Percentiles rank a stretch among this genome's conserved stretches.
These are phyloP conservation scores for Lycophotia porphyrea DNA, from an alignment of 2,888 invertebrate species.

Conservation along the genomic window DNA sequence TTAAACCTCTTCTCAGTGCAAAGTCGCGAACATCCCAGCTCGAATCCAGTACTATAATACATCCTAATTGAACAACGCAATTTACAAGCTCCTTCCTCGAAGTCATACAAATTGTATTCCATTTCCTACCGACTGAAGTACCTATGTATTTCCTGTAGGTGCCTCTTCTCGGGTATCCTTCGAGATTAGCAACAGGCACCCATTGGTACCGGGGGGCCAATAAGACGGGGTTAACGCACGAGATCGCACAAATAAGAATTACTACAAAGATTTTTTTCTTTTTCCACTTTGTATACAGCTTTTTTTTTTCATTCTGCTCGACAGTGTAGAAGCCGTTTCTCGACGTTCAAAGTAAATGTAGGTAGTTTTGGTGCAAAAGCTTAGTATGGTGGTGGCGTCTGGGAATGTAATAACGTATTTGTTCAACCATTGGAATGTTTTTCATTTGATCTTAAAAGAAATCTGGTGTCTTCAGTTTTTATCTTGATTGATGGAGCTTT, in stretches of 20 bases:
- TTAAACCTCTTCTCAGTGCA: constrained; percentile 16
- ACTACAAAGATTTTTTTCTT: constrained; percentile 40
- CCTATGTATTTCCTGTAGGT: constrained; percentile 24
- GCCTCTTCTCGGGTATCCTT: constrained; percentile 20
- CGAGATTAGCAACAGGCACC: constrained; percentile 69
- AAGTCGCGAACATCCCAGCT: constrained; percentile 2
- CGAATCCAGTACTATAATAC: constrained; percentile 38
- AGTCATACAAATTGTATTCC: constrained; percentile 60
- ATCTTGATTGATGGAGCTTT: not conserved
- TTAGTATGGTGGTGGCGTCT: constrained; percentile 27
- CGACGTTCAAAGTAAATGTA: constrained; percentile 29
- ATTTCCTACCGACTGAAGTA: constrained; percentile 42
- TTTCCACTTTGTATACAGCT: constrained; percentile 13
- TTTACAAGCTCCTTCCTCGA: constrained; percentile 37
- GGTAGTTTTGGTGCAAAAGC: constrained; percentile 32
- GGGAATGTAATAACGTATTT: constrained; percentile 56
- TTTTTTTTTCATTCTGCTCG: constrained; percentile 48
- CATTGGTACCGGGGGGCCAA: constrained; percentile 60
- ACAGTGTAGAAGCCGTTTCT: constrained; percentile 31
- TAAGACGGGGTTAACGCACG: constrained; percentile 52
- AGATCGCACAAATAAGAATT: constrained; percentile 62
- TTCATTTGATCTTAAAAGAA: constrained; percentile 43
- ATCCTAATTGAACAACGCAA: constrained; percentile 46
- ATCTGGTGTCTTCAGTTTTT: constrained; percentile 21
- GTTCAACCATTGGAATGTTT: constrained; percentile 50